Base-by-base conservation (phyloP, 2,888 invertebrate genomes). In the Eledone cirrhosa region DNA sequence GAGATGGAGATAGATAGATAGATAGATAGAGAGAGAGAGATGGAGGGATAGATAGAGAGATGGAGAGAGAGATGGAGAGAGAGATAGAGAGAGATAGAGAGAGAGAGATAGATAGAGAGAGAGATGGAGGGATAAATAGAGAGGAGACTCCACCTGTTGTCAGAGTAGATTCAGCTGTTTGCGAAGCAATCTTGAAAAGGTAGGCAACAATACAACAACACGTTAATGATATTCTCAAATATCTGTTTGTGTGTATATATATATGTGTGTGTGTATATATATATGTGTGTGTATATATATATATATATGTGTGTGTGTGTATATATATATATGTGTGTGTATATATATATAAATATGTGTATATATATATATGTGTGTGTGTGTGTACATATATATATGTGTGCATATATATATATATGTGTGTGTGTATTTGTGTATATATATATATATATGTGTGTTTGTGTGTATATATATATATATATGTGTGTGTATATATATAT, bases 391-490 rank as follows among this genome's bases (percentile, higher is more conserved):
- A 77, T 33, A 65, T 5, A 31, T 77, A 77, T 33, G 24, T 59
- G 63, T 33, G 29, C n/a, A 27, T 31, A 77, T 27, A 33, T 74
- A 81, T 81, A 59, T 76, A 16, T 77, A 63, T 7, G 82, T 80
- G 31, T 22, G 41, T 53, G 53, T 3, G n/a, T 4, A 53, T 53
- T 22, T 53, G n/a, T 53, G n/a, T 5, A 53, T 53, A 53, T 27
- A 80, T 74, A 29, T 80, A 79, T 19, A 63, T 80, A 4, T 81
- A 81, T 24, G 81, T 81, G 75, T 80, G 81, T 41, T 82, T 81
- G n/a, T 4, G n/a, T 53, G n/a, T 5, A 53, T 53, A 53, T 53
- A 53, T 53, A 53, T 53, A 53, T 53, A 53, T 53, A 53, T 5
- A 5, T 53, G 4, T 53, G 5, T 3, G n/a, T 4, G n/a, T 53